phyloP scores from a whole-genome alignment of 2,888 invertebrate species.

The Crepidodera aurea region DNA sequence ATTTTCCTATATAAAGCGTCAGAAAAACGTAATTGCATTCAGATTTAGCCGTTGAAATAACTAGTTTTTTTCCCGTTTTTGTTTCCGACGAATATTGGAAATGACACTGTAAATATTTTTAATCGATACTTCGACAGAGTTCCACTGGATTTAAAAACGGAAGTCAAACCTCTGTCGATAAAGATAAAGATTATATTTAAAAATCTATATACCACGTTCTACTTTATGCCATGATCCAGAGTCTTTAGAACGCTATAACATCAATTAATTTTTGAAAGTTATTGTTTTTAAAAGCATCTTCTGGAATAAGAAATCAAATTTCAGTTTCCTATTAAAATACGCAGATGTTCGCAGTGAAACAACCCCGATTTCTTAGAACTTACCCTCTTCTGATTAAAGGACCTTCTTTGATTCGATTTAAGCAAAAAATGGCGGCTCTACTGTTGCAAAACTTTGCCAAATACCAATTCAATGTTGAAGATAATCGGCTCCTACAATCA shows the following conservation, averaged over 20 bases:
- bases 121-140: slow-evolving; percentile 9
- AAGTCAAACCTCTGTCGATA: too few relatives aligned
- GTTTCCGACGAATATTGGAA: slow-evolving; percentile 9
- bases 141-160: not conserved
- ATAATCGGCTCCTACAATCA: slow-evolving; percentile 41
- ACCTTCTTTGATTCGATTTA: slow-evolving; percentile 33
- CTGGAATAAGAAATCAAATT: too few relatives aligned
- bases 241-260: too few relatives aligned
- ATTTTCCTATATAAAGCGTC: slow-evolving; percentile 28
- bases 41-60: slow-evolving; percentile 31
- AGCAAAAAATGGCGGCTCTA: slow-evolving; percentile 23
- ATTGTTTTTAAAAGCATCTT: too few relatives aligned
- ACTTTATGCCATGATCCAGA: too few relatives aligned
- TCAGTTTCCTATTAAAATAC: too few relatives aligned
- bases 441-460: slow-evolving; percentile 24
- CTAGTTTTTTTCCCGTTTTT: slow-evolving; percentile 16
- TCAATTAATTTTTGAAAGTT: too few relatives aligned
- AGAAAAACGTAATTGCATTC: slow-evolving; percentile 36
- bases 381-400: slow-evolving; percentile 14
- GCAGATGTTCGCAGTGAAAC: too few relatives aligned
- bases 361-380: too few relatives aligned
- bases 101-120: slow-evolving; percentile 12
- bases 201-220: too few relatives aligned
- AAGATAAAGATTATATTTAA: too few relatives aligned
- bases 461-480: slow-evolving; percentile 36